Base-by-base conservation (phyloP, 2,888 invertebrate genomes). In the Magallana nippona region DNA sequence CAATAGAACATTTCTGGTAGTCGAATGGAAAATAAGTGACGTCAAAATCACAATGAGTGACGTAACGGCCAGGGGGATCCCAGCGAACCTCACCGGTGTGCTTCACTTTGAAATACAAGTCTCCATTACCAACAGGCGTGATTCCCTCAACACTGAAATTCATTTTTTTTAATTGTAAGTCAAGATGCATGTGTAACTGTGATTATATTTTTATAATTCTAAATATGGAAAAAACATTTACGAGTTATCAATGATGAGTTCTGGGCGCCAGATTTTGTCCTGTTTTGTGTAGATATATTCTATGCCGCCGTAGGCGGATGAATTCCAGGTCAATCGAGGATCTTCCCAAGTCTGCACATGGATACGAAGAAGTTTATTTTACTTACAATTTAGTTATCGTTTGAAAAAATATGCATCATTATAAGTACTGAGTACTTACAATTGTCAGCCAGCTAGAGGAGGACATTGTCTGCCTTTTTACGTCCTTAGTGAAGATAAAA, bases 201-300 rank as follows among this genome's bases (percentile, higher is more conserved):
- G 8, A 8, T 44, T 44, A 8, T 44, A 44, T 44, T 44, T 44
- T 44, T 44, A 44, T 44, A 44, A 44, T 44, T 44, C 8, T 44
- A 5, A 44, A 44, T 44, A 8, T 44, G 0, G 8, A 44, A 44
- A 44, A 8, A 5, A 82, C 63, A 44, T 44, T 57, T 82, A 88
- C 88, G 86, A 81, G 79, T 88, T 88, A 27, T 86, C 88, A 1
- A 88, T 79, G 79, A 87, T 84, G 1, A 88, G 79, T 82, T 86
- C 88, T 1, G 88, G 88, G 19, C 84, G 84, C 88, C 88, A 88
- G 17, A 87, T 83, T 13, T 55, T 78, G 0, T 63, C 55, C 1
- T 87, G 85, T 71, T 84, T 84, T 3, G 85, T 83, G 77, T 86
- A 88, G 32, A 87, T 86, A 32, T 83, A 79, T 78, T 88, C 87